Percentiles rank a stretch among this genome's conserved stretches.
These are phyloP conservation scores for Eretmochelys imbricata DNA, from an alignment of 2,113 vertebrate species.

Conservation along the genomic window DNA sequence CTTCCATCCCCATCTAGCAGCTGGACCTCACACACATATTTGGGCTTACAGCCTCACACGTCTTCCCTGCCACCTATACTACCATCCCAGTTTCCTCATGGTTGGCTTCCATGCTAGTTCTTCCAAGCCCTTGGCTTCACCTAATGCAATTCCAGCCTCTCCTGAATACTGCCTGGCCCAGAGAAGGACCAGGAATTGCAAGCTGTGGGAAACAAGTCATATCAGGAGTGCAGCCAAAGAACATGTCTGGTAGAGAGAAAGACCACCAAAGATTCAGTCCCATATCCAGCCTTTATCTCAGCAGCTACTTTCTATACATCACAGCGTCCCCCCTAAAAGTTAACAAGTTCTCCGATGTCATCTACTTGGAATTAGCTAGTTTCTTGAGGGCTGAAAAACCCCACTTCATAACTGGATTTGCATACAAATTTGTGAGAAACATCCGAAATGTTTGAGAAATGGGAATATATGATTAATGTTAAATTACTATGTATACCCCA, in stretches of 20 bases:
- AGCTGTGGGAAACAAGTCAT: background rate
- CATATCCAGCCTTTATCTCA: background rate
- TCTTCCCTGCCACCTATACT: background rate
- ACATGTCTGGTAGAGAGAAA: background rate
- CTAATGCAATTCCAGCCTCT: background rate
- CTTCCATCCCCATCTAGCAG: background rate
- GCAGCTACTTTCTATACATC: background rate
- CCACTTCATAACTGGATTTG: background rate
- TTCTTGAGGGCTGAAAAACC: background rate
- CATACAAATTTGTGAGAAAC: background rate
- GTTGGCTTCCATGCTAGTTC: background rate
- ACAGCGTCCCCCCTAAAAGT: background rate
- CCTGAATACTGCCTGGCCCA: background rate
- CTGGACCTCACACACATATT: background rate
- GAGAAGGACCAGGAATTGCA: background rate
- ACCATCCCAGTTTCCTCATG: background rate
- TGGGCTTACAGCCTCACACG: background rate
- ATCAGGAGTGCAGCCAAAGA: background rate
- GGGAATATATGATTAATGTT: background rate
- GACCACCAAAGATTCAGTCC: background rate
- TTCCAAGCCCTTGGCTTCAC: background rate
- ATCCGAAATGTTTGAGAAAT: conserved; percentile 2
- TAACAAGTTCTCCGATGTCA: background rate
- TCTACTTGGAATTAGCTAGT: background rate
- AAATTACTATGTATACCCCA: no score